phyloP scores from a whole-genome alignment of 2,888 invertebrate species.

The Ormyrus pomaceus region DNA sequence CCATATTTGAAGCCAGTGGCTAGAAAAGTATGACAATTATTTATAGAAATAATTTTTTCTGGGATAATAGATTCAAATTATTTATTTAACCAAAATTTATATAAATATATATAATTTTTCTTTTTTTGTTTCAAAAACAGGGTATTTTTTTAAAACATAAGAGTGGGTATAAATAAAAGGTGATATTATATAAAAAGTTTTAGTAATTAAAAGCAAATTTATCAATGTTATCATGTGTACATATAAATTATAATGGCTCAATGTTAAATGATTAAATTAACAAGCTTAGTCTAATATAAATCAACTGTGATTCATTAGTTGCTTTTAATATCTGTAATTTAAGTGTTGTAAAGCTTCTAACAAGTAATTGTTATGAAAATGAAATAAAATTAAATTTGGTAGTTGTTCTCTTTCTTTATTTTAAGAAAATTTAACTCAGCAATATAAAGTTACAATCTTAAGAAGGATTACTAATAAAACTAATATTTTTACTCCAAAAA shows the following conservation, averaged over 20 bases:
- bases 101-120: neutral
- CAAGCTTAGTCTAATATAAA: constrained; percentile 12
- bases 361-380: too few species aligned
- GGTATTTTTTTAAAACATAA: too few species aligned
- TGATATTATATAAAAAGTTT: neutral
- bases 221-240: neutral
- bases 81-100: neutral
- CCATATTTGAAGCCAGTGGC: too few species aligned
- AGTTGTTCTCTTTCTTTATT: too few species aligned
- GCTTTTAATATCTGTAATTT: neutral
- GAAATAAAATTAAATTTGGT: too few species aligned
- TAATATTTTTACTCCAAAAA: too few species aligned
- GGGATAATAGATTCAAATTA: neutral
- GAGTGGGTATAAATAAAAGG: neutral
- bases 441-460: too few species aligned
- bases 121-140: neutral
- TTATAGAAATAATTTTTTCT: too few species aligned
- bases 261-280: neutral
- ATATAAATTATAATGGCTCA: neutral
- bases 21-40: too few species aligned
- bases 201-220: neutral
- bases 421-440: too few species aligned
- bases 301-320: constrained; percentile 12
- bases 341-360: too few species aligned
- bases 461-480: too few species aligned